Evolutionary conservation across 2,888 invertebrate species (phyloP).

Genomic region (Acrobasis consociella): DNA sequence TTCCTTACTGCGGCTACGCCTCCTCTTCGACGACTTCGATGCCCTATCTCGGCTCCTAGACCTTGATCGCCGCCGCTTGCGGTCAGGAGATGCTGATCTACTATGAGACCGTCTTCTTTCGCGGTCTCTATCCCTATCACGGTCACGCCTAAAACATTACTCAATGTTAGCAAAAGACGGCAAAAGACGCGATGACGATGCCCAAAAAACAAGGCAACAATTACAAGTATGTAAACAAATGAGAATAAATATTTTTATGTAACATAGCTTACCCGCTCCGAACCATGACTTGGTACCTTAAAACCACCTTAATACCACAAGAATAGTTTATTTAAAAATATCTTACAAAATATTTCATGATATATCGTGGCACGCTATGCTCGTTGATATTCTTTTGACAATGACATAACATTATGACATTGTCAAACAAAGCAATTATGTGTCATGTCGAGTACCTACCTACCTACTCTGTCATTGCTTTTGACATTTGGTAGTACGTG

Average conservation of each 20-base stretch:
- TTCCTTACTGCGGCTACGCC: slow-evolving; percentile 86
- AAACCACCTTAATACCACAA: not conserved
- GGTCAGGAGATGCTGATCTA: slow-evolving; percentile 82
- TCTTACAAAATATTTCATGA: not conserved
- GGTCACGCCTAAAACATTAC: slow-evolving; percentile 60
- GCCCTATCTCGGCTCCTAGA: slow-evolving; percentile 84
- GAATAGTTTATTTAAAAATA: not conserved
- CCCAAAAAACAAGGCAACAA: not conserved
- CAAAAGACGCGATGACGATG: slow-evolving; percentile 5
- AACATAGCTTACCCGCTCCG: slow-evolving; percentile 64
- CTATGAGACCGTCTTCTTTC: slow-evolving; percentile 84
- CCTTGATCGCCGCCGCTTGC: slow-evolving; percentile 80
- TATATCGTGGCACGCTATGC: slow-evolving; percentile 11
- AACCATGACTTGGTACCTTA: slow-evolving; percentile 51
- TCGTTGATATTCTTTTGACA: not conserved
- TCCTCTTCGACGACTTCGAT: slow-evolving; percentile 83
- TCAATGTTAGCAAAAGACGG: slow-evolving; percentile 9
- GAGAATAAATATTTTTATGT: not conserved
- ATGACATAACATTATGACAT: no score
- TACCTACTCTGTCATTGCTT: no score
- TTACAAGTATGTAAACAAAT: not conserved
- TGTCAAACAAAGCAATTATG: no score
- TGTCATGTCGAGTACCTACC: no score
- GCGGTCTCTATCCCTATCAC: slow-evolving; percentile 68
- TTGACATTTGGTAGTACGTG: no score